Conservation (phyloP, 2,113 vertebrate species). For the Danionella cerebrum region DNA sequence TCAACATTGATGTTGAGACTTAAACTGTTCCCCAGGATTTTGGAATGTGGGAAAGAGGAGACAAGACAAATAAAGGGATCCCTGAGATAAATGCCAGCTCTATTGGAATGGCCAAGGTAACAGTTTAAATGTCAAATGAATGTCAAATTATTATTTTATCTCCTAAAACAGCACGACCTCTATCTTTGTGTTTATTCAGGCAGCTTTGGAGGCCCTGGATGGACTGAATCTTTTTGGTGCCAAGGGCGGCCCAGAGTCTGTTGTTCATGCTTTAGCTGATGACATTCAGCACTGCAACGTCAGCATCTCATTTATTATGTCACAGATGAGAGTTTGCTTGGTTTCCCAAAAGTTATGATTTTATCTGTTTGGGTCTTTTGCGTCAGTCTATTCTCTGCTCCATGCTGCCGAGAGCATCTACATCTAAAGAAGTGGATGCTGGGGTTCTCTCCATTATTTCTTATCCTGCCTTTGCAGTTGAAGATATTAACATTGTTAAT, state of each 20-base stretch:
- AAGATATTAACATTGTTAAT: constrained; percentile 77
- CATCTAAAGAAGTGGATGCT: constrained; percentile 92
- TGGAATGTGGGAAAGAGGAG: constrained; percentile 95
- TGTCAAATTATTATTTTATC: not conserved
- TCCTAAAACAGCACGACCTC: not conserved
- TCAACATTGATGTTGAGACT: not conserved
- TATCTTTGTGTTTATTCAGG: constrained; percentile 57
- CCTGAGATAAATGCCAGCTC: constrained; percentile 92
- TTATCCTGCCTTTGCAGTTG: constrained; percentile 89
- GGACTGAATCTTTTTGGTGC: constrained; percentile 91
- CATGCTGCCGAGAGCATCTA: constrained; percentile 88
- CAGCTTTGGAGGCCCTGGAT: constrained; percentile 89
- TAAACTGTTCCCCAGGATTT: constrained; percentile 71
- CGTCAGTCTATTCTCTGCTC: constrained; percentile 91
- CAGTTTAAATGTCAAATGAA: not conserved
- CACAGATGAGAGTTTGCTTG: not conserved
- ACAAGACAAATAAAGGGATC: constrained; percentile 98
- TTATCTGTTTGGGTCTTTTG: not conserved
- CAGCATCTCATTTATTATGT: constrained; percentile 32
- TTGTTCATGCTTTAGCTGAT: constrained; percentile 85
- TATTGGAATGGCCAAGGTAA: constrained; percentile 92
- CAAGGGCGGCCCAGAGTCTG: constrained; percentile 86
- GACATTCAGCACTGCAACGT: constrained; percentile 97
- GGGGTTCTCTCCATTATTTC: constrained; percentile 89
- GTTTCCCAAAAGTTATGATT: not conserved